Conservation (phyloP, 37 sponge, comb jelly and placozoan genomes). For the Spongilla lacustris region DNA sequence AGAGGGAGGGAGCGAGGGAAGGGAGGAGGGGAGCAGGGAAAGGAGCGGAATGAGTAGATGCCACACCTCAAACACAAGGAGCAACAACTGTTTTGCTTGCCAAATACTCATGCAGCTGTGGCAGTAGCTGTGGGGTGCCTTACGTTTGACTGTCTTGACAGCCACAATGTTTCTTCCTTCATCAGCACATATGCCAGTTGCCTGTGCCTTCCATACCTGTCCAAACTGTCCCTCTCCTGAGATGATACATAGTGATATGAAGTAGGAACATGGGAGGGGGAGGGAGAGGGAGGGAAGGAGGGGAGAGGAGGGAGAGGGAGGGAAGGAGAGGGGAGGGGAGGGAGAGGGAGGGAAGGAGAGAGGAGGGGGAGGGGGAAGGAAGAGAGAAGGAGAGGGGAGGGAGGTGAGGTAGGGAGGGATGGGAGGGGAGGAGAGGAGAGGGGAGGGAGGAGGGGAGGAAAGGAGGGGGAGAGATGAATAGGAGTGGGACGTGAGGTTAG, state of each 20-base stretch:
- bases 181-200: slow-evolving; percentile 56
- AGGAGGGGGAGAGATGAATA: neutral
- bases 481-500: neutral
- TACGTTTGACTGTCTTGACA: slow-evolving; percentile 69
- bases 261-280: neutral
- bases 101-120: neutral
- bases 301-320: neutral
- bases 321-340: neutral
- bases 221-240: slow-evolving; percentile 76
- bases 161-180: slow-evolving; percentile 45
- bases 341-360: neutral
- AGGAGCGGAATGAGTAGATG: neutral
- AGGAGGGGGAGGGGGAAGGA: neutral
- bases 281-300: neutral
- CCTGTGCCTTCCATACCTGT: slow-evolving; percentile 47
- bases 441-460: neutral
- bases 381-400: neutral
- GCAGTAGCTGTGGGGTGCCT: neutral
- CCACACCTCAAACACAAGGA: neutral
- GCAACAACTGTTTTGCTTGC: neutral
- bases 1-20: neutral
- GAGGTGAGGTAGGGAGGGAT: neutral
- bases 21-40: too few species aligned
- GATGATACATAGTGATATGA: neutral
- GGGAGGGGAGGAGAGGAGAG: neutral